Evolutionary conservation across 2,113 vertebrate species (phyloP).

Genomic region (Passer domesticus): DNA sequence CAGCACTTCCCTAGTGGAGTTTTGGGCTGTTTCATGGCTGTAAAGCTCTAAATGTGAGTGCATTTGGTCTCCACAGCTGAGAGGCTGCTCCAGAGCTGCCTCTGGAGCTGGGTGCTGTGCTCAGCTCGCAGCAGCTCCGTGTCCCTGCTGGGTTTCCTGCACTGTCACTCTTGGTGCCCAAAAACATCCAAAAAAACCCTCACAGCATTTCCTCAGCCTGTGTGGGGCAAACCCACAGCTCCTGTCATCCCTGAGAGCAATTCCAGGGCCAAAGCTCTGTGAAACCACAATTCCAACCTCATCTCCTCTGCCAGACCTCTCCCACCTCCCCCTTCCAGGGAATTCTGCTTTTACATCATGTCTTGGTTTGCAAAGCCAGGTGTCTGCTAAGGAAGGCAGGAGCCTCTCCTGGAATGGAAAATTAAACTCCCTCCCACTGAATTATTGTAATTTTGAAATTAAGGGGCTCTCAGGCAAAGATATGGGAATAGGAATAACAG

Average conservation of each 20-base stretch:
- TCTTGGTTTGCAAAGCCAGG: neutral
- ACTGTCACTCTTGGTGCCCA: neutral
- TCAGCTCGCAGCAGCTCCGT: neutral
- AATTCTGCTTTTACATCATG: neutral
- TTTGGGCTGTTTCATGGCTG: neutral
- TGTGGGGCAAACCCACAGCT: neutral
- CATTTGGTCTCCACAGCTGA: neutral
- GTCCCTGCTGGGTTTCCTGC: neutral
- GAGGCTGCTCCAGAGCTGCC: neutral
- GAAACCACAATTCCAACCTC: neutral
- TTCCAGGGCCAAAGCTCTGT: neutral
- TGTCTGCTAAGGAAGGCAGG: neutral
- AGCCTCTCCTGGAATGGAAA: neutral
- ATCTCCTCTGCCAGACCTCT: neutral
- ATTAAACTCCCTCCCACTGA: neutral
- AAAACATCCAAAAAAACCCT: neutral
- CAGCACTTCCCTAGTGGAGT: neutral
- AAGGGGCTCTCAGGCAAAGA: neutral
- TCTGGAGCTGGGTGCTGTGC: neutral
- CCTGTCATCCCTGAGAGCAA: neutral
- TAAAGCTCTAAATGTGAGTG: neutral
- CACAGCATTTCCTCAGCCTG: neutral
- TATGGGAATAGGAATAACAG: neutral
- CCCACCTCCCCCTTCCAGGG: neutral
- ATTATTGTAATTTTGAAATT: neutral